Evolutionary conservation across 1,140 invertebrate genomes (phyloP), one percentile per base, ranked within the genome.

Genomic region (Lerema accius): DNA sequence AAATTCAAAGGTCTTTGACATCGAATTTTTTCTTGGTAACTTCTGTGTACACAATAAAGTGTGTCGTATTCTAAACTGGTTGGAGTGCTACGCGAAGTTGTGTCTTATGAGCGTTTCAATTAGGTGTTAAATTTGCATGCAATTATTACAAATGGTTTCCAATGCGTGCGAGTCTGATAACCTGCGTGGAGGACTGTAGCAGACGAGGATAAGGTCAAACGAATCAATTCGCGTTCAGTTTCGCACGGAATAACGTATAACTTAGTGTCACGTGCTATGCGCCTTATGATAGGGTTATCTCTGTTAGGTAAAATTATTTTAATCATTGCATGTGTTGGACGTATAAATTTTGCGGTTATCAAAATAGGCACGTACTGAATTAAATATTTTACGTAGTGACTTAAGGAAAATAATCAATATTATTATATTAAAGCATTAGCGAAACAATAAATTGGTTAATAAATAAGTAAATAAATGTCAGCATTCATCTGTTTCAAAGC

Each of bases 1-100:
- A 63, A 71, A 61, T 71, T 71, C 69, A 71, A 64, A 59, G 60
- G 56, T 71, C 64, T 66, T 70, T 63, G 68, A 64, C 68, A 58
- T 49, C 16, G 42, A 55, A 43, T 39, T 65, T 66, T 67, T 60
- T 53, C 37, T 70, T 66, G 32, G 37, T 49, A 60, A 37, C 16
- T n/a, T 37, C 13, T 35, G 26, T 35, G 40, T 45, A 58, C 26
- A 39, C 32, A 19, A 51, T 37, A 37, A 32, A 37, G n/a, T 37
- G 35, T 37, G 10, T 37, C n/a, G 35, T 37, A 37, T 37, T 46
- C 55, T 45, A 17, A 35, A 1, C 26, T 15, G 9, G 15, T 13
- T 9, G 3, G 23, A 13, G 14, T 28, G 48, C 10, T 35, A 1
- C 13, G 23, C 39, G n/a, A 32, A 1, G 15, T 19, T 56, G 9